Base-by-base conservation (phyloP, 2,113 vertebrate species). In the Herpailurus yagouaroundi region DNA sequence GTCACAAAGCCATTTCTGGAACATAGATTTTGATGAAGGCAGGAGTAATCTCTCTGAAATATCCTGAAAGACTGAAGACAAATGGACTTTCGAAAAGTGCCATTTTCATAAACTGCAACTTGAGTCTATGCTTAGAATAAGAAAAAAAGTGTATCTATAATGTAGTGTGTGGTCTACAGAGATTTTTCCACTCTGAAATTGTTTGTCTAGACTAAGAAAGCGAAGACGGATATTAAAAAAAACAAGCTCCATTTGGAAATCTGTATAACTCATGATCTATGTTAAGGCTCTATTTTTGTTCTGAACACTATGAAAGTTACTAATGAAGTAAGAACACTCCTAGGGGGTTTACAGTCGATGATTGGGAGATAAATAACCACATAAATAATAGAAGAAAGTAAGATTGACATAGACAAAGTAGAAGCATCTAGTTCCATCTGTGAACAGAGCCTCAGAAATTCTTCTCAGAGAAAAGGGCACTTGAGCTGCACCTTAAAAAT, bases 211-310 rank as follows among this genome's bases (percentile, higher is more conserved):
- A 89, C 8, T 64, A 5, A 76, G 89, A 81, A 52, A 60, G 1
- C 2, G 57, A 91, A 66, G 14, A 21, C 25, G 21, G 29, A n/a
- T 81, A 91, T 45, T 79, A 36, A 97, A 89, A 97, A 89, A 87
- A 13, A 5, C 41, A 80, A 80, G 13, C 14, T 69, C 18, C 14
- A 45, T 84, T 88, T 94, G 76, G 13, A 91, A 80, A 23, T 29
- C 27, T 94, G 29, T 55, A 5, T 76, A 71, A 45, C 41, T 92
- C 52, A 36, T 18, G 6, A n/a, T 69, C 6, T 84, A 12, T 38
- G n/a, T 45, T 48, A 63, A 96, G 2, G 57, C 13, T 19, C 7
- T 87, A 29, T 23, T 66, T 92, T 80, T 73, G 31, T 15, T 1
- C 29, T 89, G 16, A 52, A 63, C 5, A 81, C 55, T 69, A 27